Percentiles rank a stretch among this genome's conserved stretches.
These are phyloP conservation scores for Centropristis striata DNA, from an alignment of 2,113 vertebrate species.

Conservation along the genomic window DNA sequence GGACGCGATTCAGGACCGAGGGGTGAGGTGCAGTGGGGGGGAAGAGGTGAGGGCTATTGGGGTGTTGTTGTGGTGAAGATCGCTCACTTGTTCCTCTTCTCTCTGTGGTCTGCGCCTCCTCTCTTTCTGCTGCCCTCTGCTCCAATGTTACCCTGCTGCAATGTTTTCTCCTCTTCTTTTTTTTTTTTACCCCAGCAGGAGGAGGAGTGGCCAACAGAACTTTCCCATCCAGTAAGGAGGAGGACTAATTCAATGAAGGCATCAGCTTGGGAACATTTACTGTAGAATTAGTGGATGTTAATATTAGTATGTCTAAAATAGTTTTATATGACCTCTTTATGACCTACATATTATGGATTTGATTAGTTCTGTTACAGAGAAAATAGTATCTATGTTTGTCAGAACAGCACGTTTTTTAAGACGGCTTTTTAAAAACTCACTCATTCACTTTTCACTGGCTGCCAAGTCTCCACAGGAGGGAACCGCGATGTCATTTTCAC, in stretches of 20 bases:
- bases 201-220: slow-evolving; percentile 20
- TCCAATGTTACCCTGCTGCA: background rate
- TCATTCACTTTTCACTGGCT: background rate
- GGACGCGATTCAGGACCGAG: slow-evolving; percentile 84
- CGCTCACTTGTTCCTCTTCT: slow-evolving; percentile 16
- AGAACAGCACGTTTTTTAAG: background rate
- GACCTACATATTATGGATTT: background rate
- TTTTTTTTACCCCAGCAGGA: background rate
- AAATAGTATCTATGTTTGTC: background rate
- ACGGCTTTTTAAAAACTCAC: background rate
- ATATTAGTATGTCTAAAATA: background rate
- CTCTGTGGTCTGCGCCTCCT: slow-evolving; percentile 14
- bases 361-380: background rate
- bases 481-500: background rate
- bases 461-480: slow-evolving; percentile 5
- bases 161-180: background rate
- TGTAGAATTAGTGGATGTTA: background rate
- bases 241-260: background rate
- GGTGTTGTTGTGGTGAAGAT: slow-evolving; percentile 60
- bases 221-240: slow-evolving; percentile 18
- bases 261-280: background rate
- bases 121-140: slow-evolving; percentile 17
- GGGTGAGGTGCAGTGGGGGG: slow-evolving; percentile 29
- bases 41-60: background rate
- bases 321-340: background rate